A percentile compares a stretch with the other conserved stretches of the same genome.
Conservation (phyloP, 2,797 vertebrate species). For the Bradypodion pumilum region DNA sequence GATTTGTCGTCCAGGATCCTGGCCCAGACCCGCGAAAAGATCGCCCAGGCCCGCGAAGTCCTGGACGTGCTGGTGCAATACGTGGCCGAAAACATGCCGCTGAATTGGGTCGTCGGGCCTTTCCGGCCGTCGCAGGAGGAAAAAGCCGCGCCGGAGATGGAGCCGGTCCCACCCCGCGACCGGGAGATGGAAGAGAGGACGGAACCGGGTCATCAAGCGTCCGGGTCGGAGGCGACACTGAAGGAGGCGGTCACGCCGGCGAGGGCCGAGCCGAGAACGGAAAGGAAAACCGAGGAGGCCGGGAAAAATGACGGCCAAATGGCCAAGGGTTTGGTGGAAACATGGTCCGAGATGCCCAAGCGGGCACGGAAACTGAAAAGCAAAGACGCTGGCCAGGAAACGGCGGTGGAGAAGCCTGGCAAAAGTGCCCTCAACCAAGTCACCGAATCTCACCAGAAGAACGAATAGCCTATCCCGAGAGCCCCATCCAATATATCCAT, state of each 20-base stretch:
- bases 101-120: slow-evolving; percentile 93
- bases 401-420: background rate
- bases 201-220: background rate
- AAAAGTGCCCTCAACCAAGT: background rate
- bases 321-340: background rate
- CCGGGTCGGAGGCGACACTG: fast-evolving
- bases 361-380: background rate
- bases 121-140: slow-evolving; percentile 75
- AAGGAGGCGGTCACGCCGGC: fast-evolving
- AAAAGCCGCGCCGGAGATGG: background rate
- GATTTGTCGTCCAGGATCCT: slow-evolving; percentile 82
- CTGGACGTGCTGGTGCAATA: slow-evolving; percentile 85
- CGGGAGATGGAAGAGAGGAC: background rate
- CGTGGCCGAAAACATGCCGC: slow-evolving; percentile 81
- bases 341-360: background rate
- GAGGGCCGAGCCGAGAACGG: background rate
- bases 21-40: slow-evolving; percentile 74
- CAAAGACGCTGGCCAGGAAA: background rate
- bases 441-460: background rate
- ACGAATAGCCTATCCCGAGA: no score
- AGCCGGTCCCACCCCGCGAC: fast-evolving
- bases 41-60: slow-evolving; percentile 72
- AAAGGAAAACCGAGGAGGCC: no score
- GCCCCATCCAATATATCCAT: no score
- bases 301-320: background rate